Conservation (phyloP, 2,797 vertebrate genomes). For the Hyperoplus lanceolatus region DNA sequence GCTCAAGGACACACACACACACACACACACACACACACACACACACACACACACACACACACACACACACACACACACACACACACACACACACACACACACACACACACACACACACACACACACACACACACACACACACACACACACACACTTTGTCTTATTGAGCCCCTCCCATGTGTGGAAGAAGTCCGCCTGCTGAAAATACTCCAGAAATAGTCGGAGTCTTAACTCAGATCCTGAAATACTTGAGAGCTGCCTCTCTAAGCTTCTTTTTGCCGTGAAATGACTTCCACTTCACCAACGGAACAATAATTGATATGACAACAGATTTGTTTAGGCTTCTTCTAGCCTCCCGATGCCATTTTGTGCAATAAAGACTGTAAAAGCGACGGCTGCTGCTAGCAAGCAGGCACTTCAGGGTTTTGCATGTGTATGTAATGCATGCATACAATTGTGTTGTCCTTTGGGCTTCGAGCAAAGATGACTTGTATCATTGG, state of each 20-base stretch:
- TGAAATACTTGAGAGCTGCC: conserved; percentile 79
- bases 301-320: conserved; percentile 86
- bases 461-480: neutral
- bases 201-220: conserved; percentile 75
- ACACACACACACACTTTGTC: conserved; percentile 64
- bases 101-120: conserved; percentile 45
- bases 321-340: conserved; percentile 87
- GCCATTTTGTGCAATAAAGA: conserved; percentile 59
- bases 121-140: conserved; percentile 42
- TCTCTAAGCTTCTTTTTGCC: conserved; percentile 86
- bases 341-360: conserved; percentile 60
- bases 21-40: conserved; percentile 16
- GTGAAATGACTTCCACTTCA: conserved; percentile 85
- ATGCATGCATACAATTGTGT: neutral
- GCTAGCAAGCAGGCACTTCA: conserved; percentile 23
- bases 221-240: conserved; percentile 78
- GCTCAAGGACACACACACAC: conserved; percentile 49
- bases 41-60: conserved; percentile 16
- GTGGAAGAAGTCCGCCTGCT: conserved; percentile 47
- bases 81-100: conserved; percentile 56
- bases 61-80: conserved; percentile 33
- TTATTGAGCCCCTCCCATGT: conserved; percentile 71
- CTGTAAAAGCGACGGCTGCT: conserved; percentile 45
- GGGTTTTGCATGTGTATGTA: conserved; percentile 10
- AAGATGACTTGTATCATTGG: conserved; percentile 26